A percentile compares a stretch with the other conserved stretches of the same genome.
These are phyloP conservation scores for Sycophila texana DNA, from an alignment of 2,888 invertebrate species.

Conservation along the genomic window DNA sequence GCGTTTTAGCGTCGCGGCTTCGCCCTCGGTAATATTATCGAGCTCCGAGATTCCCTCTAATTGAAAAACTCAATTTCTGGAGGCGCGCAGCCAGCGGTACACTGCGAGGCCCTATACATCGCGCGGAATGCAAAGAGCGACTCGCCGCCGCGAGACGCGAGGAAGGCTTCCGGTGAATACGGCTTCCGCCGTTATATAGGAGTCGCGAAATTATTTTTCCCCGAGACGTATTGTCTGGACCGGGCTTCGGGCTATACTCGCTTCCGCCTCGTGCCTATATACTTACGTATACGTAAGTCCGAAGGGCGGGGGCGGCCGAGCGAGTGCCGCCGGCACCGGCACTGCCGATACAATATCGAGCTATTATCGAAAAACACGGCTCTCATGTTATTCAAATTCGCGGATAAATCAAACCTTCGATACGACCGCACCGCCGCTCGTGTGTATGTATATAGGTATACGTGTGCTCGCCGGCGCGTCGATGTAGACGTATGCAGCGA, in stretches of 20 bases:
- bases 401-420: slow-evolving; percentile 68
- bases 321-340: not conserved
- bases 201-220: slow-evolving; percentile 53
- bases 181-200: slow-evolving; percentile 4
- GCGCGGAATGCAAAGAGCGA: slow-evolving; percentile 20
- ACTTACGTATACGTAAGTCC: no score
- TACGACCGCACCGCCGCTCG: not conserved
- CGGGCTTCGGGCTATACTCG: not conserved
- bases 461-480: not conserved
- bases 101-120: not conserved
- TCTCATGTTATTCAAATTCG: slow-evolving; percentile 70
- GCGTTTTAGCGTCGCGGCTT: slow-evolving; percentile 3
- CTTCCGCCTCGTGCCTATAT: not conserved
- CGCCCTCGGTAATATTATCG: slow-evolving; percentile 27
- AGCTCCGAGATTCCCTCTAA: slow-evolving; percentile 21
- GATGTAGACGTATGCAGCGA: not conserved
- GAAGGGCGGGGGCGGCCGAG: not conserved
- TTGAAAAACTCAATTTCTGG: slow-evolving; percentile 51
- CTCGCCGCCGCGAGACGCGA: not conserved
- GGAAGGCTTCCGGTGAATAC: not conserved
- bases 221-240: slow-evolving; percentile 48
- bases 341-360: slow-evolving; percentile 58
- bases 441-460: not conserved
- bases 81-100: slow-evolving; percentile 16
- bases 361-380: slow-evolving; percentile 63